Base-by-base conservation (phyloP, 2,113 vertebrate species). In the Syrmaticus mikado region DNA sequence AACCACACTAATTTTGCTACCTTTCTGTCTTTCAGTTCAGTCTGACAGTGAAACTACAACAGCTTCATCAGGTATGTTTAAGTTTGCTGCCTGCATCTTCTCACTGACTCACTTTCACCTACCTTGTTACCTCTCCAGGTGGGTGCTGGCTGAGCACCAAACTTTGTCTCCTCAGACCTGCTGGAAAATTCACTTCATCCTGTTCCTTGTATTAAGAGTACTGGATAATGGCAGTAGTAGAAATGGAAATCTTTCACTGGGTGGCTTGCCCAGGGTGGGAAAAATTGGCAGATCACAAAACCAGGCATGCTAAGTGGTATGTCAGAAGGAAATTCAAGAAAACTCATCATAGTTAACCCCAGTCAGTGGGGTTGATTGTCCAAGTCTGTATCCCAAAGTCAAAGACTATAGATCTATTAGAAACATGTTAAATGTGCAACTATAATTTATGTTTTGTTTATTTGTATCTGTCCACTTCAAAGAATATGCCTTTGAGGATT, bases 11-110 rank as follows among this genome's bases (percentile, higher is more conserved):
- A 89, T 36, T 86, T 82, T 72, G 19, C 38, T 60, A 30, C 25
- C 20, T 13, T 5, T 86, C 22, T 92, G 48, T 89, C 66, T 96
- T 95, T 58, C 77, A 96, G 96, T 82, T 95, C 89, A 28, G 13
- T 65, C 95, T 82, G 92, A 94, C 73, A 89, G 61, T 0, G 95
- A 95, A 92, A 79, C 90, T 0, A 4, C 86, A 0, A 95, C 94
- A 0, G 62, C 83, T 72, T 93, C 92, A 43, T 92, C 95, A 92
- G 96, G 96, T 96, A 28, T 1, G 16, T 87, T 90, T 78, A 46
- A n/a, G 13, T 86, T 81, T 84, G 5, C 48, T 89, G 52, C 43
- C 11, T 81, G 15, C 6, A 58, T 3, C 19, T 17, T 2, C 6
- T 77, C 32, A 22, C 52, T 74, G 41, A 50, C 22, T 11, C 12